These are phyloP conservation scores for Strigops habroptila DNA, from an alignment of 2,113 vertebrate species.

Conservation along the genomic window DNA sequence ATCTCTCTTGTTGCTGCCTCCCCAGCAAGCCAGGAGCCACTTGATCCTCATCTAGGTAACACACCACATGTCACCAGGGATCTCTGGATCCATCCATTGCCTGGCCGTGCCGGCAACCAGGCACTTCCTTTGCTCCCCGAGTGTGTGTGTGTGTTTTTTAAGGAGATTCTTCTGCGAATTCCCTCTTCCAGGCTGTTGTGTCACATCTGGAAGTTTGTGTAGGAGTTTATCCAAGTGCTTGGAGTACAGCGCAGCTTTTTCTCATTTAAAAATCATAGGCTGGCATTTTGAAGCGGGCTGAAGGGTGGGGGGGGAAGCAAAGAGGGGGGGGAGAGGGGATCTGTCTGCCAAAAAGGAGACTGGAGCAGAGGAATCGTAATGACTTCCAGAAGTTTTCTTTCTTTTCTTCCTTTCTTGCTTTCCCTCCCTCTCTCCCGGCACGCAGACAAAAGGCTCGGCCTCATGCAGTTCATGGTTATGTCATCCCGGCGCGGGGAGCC, in stretches of 20 bases:
- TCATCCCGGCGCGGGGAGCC: constrained; percentile 22
- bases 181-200: constrained; percentile 80
- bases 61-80: neutral
- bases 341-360: constrained; percentile 72
- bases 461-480: constrained; percentile 43
- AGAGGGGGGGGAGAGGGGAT: constrained; percentile 32
- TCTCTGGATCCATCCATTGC: neutral
- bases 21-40: neutral
- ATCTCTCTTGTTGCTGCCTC: neutral
- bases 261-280: constrained; percentile 87
- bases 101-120: neutral
- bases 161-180: constrained; percentile 71
- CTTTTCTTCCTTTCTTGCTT: constrained; percentile 30
- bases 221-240: constrained; percentile 85
- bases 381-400: constrained; percentile 67
- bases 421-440: constrained; percentile 18
- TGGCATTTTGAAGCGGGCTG: constrained; percentile 78
- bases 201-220: constrained; percentile 91
- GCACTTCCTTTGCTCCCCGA: neutral
- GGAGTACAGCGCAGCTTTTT: constrained; percentile 85
- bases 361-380: constrained; percentile 61
- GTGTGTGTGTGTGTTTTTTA: neutral
- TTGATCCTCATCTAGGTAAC: neutral
- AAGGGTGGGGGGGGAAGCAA: neutral
- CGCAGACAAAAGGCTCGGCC: constrained; percentile 39